Evolutionary conservation across 2,888 invertebrate genomes (phyloP).

Genomic region (Diaphora mendica): DNA sequence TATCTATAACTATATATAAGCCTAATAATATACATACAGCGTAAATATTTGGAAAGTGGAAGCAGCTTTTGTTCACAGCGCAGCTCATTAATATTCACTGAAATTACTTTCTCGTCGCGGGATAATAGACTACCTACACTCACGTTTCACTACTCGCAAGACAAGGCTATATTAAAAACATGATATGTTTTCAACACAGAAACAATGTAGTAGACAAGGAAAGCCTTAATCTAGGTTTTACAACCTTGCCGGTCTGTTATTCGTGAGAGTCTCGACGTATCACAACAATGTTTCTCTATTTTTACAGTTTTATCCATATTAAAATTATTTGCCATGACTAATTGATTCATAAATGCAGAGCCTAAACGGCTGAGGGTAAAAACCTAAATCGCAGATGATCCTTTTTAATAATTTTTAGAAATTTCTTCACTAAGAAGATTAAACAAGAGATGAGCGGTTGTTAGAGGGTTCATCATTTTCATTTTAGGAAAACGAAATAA

Average conservation of each 20-base stretch:
- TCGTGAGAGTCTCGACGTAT: neutral
- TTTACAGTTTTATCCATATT: too few relatives aligned
- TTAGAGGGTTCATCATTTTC: too few relatives aligned
- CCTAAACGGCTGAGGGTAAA: too few relatives aligned
- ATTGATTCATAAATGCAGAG: too few relatives aligned
- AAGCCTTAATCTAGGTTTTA: neutral
- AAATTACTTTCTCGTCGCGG: constrained; percentile 41
- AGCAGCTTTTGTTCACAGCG: constrained; percentile 43
- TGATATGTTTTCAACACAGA: constrained; percentile 29
- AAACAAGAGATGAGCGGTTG: neutral
- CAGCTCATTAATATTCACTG: constrained; percentile 44
- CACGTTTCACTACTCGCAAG: constrained; percentile 29
- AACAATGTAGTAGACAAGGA: neutral
- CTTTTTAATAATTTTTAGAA: too few relatives aligned
- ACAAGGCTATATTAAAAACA: constrained; percentile 38
- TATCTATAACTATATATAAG: neutral
- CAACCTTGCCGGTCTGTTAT: neutral
- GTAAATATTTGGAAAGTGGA: constrained; percentile 35
- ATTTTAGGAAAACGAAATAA: neutral
- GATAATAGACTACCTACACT: constrained; percentile 41
- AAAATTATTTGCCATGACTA: too few relatives aligned
- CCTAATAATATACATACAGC: constrained; percentile 13
- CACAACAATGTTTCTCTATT: neutral
- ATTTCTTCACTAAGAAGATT: neutral
- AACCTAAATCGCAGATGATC: too few relatives aligned